Evolutionary conservation across 2,113 vertebrate species (phyloP), one percentile per base, ranked within the genome.

Genomic region (Anseranas semipalmata): DNA sequence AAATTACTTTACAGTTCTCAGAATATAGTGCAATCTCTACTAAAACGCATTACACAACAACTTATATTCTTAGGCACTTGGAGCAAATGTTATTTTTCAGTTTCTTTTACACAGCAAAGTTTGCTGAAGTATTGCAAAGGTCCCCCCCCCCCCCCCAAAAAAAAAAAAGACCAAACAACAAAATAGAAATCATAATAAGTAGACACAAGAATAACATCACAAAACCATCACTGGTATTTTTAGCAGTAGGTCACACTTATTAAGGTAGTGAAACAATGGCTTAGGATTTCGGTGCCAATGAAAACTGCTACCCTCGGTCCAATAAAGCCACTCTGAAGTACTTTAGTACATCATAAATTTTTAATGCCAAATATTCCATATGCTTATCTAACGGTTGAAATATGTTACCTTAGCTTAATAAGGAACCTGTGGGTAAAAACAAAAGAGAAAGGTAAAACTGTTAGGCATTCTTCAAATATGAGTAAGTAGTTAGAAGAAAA

Each of bases 311-410:
- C 46, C 30, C 70, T 94, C 58, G 78, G 89, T 73, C 52, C 76
- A 87, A 46, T 65, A 95, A 67, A 73, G 32, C 10, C 55, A 89
- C 39, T 90, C 9, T n/a, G 68, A 95, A 79, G 70, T n/a, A 87
- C n/a, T 79, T 82, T 7, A 86, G 41, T 15, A 88, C 10, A 52
- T 22, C 45, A 52, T 30, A 28, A 19, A 9, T 65, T 89, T 90
- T 84, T 46, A 52, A 74, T 78, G 73, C 15, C 48, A 87, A 81
- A 79, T 87, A 91, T 59, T 77, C 76, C 68, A 75, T 70, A 86
- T 70, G 7, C 43, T 92, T 92, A 91, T 80, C 85, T 94, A 95
- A 86, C 9, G 32, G 43, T 58, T 90, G 33, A 91, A 87, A 89
- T 71, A 73, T 14, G 27, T 58, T 94, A 68, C 48, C 41, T 96